Evolutionary conservation across 2,888 invertebrate genomes (phyloP), one percentile per base, ranked within the genome.

Genomic region (Pediacus dermestoides): DNA sequence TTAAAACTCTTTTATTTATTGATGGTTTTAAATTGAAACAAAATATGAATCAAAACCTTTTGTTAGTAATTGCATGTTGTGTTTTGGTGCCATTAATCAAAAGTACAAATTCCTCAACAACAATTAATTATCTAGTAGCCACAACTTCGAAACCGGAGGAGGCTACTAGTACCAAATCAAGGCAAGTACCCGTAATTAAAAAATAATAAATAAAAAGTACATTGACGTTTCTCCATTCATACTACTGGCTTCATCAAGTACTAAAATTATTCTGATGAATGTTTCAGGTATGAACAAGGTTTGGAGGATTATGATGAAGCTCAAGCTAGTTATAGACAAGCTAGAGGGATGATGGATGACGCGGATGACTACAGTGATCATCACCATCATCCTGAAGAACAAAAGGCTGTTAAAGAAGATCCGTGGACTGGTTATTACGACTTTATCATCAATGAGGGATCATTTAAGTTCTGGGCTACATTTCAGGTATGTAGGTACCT

Each of bases 391-490:
- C 74, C 76, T 42, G 73, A 60, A 18, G 72, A 79, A 67, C 64
- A 70, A 26, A 77, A 80, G 59, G 75, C 75, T 47, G 72, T 77
- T 8, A 80, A 80, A 66, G 72, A 74, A 15, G 86, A 87, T 64
- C 84, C 85, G 33, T 84, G 86, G 77, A 81, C 80, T 18, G 84
- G 85, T 0, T 89, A 89, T 68, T 88, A 88, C 61, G 88, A 89
- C 67, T 89, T 89, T 70, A 76, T 88, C 50, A 88, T 89, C 60
- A 89, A 87, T 57, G 89, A 89, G 64, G 88, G 23, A 2, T 88
- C 88, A 10, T 89, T 88, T 70, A 89, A 89, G 64, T 89, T 89
- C 69, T 89, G 88, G 88, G 87, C 88, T 18, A 85, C 76, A 4
- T 89, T 89, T 66, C 88, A 89, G 77, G 88, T 87, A 67, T 18